phyloP scores from a whole-genome alignment of 2,797 vertebrate genomes.

The Eulemur coronatus region DNA sequence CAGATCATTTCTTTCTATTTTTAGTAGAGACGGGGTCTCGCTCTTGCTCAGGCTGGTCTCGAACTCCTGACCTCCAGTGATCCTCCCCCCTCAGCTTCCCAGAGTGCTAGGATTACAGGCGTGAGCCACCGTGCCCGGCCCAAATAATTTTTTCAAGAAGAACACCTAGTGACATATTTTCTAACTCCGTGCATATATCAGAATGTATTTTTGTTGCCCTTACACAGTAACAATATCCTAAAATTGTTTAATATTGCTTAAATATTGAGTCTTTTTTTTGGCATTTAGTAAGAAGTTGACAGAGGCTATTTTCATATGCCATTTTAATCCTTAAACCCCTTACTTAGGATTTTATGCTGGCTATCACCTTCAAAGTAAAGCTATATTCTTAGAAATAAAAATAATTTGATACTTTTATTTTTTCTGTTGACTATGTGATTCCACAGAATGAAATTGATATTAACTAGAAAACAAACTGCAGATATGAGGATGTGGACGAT shows the following conservation, averaged over 20 bases:
- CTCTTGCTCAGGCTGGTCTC: no score
- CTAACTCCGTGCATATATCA: not conserved
- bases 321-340: slow-evolving; percentile 22
- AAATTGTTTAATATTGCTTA: not conserved
- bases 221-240: not conserved
- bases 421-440: not conserved
- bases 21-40: no score
- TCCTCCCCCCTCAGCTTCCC: no score
- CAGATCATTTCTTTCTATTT: no score
- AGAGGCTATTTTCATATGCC: not conserved
- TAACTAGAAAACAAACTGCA: not conserved
- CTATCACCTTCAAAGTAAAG: not conserved
- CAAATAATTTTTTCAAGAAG: not conserved
- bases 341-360: not conserved
- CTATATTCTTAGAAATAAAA: slow-evolving; percentile 18
- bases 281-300: slow-evolving; percentile 18
- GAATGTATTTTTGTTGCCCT: not conserved
- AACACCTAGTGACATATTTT: not conserved
- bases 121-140: no score
- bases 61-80: no score
- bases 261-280: not conserved
- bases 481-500: not conserved
- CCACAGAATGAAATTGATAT: not conserved
- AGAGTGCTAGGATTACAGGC: no score
- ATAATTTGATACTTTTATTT: not conserved